Evolutionary conservation across 2,888 invertebrate genomes (phyloP).

Genomic region (Elaeidobius kamerunicus): DNA sequence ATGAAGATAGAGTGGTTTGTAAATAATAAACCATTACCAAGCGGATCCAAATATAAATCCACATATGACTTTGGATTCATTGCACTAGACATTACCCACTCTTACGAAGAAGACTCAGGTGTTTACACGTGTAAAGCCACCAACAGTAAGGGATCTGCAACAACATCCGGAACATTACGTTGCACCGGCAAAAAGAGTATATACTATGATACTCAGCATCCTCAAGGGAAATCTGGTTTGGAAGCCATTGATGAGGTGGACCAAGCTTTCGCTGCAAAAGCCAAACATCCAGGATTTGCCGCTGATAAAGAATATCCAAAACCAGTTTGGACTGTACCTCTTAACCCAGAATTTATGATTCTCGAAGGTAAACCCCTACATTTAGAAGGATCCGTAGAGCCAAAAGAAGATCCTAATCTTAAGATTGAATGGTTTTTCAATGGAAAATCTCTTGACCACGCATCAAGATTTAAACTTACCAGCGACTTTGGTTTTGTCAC

Average conservation of each 20-base stretch:
- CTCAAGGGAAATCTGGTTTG: conserved; percentile 87
- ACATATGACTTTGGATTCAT: conserved; percentile 96
- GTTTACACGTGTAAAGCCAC: conserved; percentile 88
- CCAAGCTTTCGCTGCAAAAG: conserved; percentile 70
- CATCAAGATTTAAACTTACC: conserved; percentile 86
- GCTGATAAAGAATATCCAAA: conserved; percentile 78
- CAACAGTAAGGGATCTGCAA: conserved; percentile 84
- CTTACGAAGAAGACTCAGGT: conserved; percentile 90
- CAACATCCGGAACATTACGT: conserved; percentile 84
- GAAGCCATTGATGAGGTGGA: conserved; percentile 89
- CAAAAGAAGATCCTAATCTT: conserved; percentile 86
- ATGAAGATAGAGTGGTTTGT: conserved; percentile 93
- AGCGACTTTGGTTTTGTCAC: conserved; percentile 97
- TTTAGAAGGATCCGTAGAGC: conserved; percentile 92
- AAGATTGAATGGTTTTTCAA: conserved; percentile 95
- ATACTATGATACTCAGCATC: conserved; percentile 89
- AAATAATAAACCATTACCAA: conserved; percentile 85
- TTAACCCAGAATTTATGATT: conserved; percentile 75
- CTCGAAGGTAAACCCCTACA: conserved; percentile 83
- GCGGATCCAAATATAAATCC: conserved; percentile 86
- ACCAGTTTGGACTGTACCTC: conserved; percentile 82
- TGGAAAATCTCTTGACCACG: conserved; percentile 82
- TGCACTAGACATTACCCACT: conserved; percentile 81
- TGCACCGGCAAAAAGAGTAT: conserved; percentile 78
- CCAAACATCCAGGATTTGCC: conserved; percentile 63